Evolutionary conservation across 2,113 vertebrate genomes (phyloP), one percentile per base, ranked within the genome.

Genomic region (Nothocercus julius): DNA sequence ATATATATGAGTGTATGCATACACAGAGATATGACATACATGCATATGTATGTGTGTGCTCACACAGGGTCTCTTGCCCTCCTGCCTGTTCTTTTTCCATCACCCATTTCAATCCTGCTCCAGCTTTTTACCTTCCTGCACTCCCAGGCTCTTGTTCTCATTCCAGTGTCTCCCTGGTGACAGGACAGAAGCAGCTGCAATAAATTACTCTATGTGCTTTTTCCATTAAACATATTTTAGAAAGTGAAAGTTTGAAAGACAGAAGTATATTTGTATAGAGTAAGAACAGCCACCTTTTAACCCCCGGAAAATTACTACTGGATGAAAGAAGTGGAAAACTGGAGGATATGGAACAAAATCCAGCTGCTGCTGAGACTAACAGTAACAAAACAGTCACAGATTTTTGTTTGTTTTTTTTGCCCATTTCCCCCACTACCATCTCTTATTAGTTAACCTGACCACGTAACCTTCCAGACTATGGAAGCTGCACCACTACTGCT

Each of bases 181-280:
- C 91, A 78, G 63, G 83, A 45, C 92, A 96, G 90, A 82, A 96
- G 84, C 59, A 86, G 76, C 85, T 64, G 38, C 89, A 92, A 85
- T 93, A 92, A 94, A 95, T 96, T 94, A 80, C 87, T 82, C 88
- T 2, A 25, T 66, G 56, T 56, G 54, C 21, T 66, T 66, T 70
- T 36, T 8, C 62, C 84, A 93, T 95, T 95, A 95, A 90, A 92
- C 88, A 82, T 68, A 75, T 93, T 90, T 89, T 95, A 1, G 45
- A 85, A 88, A 89, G 89, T 68, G 54, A 53, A 95, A 79, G 62
- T 81, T 72, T 90, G 83, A 96, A 95, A 93, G 94, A 51, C 80
- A 95, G 90, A 80, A 87, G 42, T 54, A 69, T 94, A 73, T 95
- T 90, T 90, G 80, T 81, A 40, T 38, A 54, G 69, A 83, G 76